Evolutionary conservation across 2,113 vertebrate species (phyloP), one percentile per base, ranked within the genome.

Genomic region (Ceyx margarethae): DNA sequence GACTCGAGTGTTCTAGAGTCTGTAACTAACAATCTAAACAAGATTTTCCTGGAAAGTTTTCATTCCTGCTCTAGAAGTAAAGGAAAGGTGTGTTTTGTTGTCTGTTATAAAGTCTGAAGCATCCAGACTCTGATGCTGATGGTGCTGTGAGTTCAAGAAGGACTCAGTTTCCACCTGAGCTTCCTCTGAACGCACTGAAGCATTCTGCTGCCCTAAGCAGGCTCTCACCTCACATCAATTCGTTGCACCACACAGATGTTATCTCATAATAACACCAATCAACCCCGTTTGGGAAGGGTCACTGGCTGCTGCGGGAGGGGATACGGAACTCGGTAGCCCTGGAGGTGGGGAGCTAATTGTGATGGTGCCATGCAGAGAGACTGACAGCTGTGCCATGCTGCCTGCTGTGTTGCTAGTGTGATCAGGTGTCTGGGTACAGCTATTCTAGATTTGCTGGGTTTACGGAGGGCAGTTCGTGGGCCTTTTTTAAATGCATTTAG

Each of bases 241-340:
- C 42, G 46, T 73, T 81, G 64, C 42, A 86, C 58, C 45, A 56
- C 20, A 9, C 76, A 95, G 76, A 89, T 88, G 48, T 21, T 73
- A 73, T 76, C 78, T 23, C 7, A 75, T 87, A 94, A 79, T 80
- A 83, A 51, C 20, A 64, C 75, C 75, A 85, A 50, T 87, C 89
- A 95, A 74, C 84, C 54, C 65, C 11, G 0, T 57, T 87, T 69
- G 87, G 77, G 64, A 91, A 91, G 66, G 94, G 93, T 69, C 73
- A 60, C 35, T 94, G 71, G 46, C 62, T 91, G 61, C 69, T 85
- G 17, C 9, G 11, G 40, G 82, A 87, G 89, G 77, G 61, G 57
- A 29, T 77, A 33, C 5, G 2, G 69, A 74, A 48, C 72, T 79
- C 10, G 1, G 58, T 90, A 31, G 51, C 73, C 61, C 35, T 60